Evolutionary conservation across 2,888 invertebrate species (phyloP), one percentile per base, ranked within the genome.

Genomic region (Alviniconcha strummeri): DNA sequence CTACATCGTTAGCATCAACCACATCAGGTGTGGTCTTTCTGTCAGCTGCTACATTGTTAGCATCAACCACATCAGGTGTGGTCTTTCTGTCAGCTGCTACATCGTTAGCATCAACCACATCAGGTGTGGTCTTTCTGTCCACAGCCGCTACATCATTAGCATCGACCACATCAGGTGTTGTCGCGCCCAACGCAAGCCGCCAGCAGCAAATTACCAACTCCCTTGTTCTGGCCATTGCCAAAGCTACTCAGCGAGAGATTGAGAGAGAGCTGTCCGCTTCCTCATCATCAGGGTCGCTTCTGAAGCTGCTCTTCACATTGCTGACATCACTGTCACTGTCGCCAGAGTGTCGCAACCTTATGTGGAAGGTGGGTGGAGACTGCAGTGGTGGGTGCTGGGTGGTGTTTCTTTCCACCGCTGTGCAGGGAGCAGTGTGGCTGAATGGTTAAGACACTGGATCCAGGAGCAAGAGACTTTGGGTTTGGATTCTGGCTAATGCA

Each of bases 161-260:
- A 5, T 88, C 85, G 81, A 88, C 90, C 5, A 84, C 84, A 36
- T 83, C 89, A 6, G 82, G 88, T 5, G 71, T 64, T n/a, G 64
- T 52, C 0, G 75, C 78, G 71, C 67, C 81, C 54, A 86, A 86
- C 76, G 82, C 86, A 72, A 76, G 82, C 52, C 80, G 84, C 8
- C 84, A 85, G 76, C 90, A 88, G 80, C 85, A 89, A 67, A 90
- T 90, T 82, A 88, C 83, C 81, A 91, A 91, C 87, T 92, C 92
- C n/a, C 86, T 93, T 64, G 91, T 93, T 8, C 91, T 92, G 86
- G 89, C 89, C 84, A 84, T 93, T 71, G 89, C 92, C 56, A 91
- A 91, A 80, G 88, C 91, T 57, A 86, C 89, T 11, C 87, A 86
- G 74, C 88, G 86, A 55, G 89, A 90, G 55, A 55, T 85, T 36